phyloP scores from a whole-genome alignment of 2,113 vertebrate genomes.

The Polyodon spathula region DNA sequence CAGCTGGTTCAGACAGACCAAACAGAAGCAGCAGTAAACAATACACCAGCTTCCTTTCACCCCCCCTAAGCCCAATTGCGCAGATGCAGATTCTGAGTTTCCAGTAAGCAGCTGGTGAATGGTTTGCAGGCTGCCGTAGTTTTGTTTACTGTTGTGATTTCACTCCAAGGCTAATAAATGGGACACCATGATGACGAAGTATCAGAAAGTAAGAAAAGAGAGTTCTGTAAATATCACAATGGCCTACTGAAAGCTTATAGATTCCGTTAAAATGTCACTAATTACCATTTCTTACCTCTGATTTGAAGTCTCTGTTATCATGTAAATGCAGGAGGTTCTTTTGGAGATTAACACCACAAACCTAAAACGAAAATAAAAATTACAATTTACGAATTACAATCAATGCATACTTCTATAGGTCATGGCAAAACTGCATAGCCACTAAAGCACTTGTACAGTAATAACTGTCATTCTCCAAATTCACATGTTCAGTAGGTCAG shows the following conservation, averaged over 20 bases:
- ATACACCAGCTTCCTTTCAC: slow-evolving; percentile 39
- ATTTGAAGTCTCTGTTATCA: slow-evolving; percentile 47
- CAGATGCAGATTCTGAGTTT: slow-evolving; percentile 22
- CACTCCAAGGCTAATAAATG: no score
- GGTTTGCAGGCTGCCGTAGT: not conserved
- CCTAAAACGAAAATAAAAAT: slow-evolving; percentile 11
- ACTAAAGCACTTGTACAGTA: no score
- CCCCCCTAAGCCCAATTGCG: not conserved
- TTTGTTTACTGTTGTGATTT: not conserved
- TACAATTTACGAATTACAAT: not conserved
- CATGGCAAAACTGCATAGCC: no score
- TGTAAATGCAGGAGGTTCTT: slow-evolving; percentile 46
- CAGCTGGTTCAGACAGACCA: slow-evolving; percentile 39
- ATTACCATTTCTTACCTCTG: slow-evolving; percentile 41
- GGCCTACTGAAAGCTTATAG: no score
- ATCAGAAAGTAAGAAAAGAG: no score
- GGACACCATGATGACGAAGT: no score
- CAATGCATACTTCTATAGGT: no score
- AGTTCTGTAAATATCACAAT: no score
- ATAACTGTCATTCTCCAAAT: no score
- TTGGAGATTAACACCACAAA: slow-evolving; percentile 41
- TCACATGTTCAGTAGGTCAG: no score
- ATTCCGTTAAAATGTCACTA: no score
- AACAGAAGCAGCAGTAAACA: slow-evolving; percentile 29
- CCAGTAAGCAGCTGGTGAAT: slow-evolving; percentile 37